Evolutionary conservation across 2,888 invertebrate genomes (phyloP), one percentile per base, ranked within the genome.

Genomic region (Linhomoeus sp.): DNA sequence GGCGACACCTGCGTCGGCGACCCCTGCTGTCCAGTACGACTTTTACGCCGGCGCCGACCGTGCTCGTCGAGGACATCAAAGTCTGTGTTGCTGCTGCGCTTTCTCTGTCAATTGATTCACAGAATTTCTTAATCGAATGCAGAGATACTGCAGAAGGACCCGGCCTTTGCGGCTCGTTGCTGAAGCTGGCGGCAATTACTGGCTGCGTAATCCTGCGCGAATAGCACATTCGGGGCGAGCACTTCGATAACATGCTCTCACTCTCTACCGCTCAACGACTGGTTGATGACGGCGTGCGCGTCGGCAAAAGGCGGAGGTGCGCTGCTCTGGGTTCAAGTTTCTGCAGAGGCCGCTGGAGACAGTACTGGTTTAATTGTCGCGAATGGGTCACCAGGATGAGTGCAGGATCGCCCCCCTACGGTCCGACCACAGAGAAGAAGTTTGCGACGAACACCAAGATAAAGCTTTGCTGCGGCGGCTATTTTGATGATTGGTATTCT

Each of bases 21-120:
- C 94, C 97, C 1, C 72, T 97, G 14, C 83, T 92, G 65, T 97
- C 97, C 66, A 94, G 97, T 72, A 82, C 0, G 94, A 97, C 67
- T 99, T 97, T 70, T 97, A 97, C 67, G 71, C 94, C 49, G 90
- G 90, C 61, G 78, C 90, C 56, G 97, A 99, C 63, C 92, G 71
- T 94, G 45, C 75, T 97, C n/a, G 90, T 97, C 53, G 88, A 97
- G 63, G 92, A 99, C 62, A 88, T 97, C 50, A 92, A 90, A 64
- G 72, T 71, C 12, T n/a, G 41, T 43, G 25, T 3, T 25, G 17
- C 19, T 33, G 24, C 7, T 29, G 33, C 15, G n/a, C n/a, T n/a
- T n/a, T n/a, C n/a, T n/a, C n/a, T n/a, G n/a, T n/a, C n/a, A n/a
- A n/a, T n/a, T n/a, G n/a, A n/a, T n/a, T n/a, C n/a, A n/a, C n/a